Evolutionary conservation across 2,888 invertebrate genomes (phyloP).

Genomic region (Stictocephala bisonia): DNA sequence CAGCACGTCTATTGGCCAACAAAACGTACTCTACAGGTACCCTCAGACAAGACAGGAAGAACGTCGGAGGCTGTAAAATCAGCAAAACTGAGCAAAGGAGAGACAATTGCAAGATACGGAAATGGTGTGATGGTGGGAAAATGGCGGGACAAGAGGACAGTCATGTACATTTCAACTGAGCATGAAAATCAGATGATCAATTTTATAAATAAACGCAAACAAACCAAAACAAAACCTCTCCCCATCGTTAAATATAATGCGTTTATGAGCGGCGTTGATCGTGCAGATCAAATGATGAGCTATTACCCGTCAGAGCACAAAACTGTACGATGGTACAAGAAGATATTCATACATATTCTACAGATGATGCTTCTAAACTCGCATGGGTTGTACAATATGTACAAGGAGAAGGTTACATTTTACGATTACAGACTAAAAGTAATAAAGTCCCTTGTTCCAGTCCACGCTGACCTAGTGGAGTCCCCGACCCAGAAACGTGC

Average conservation of each 20-base stretch:
- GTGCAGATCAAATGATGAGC: no score
- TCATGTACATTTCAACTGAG: conserved; percentile 10
- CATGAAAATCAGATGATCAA: background rate
- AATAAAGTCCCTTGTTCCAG: conserved; percentile 7
- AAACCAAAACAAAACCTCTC: background rate
- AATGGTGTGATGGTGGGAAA: conserved; percentile 14
- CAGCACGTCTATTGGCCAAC: background rate
- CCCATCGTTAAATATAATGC: no score
- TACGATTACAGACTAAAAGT: conserved; percentile 17
- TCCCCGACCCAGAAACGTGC: background rate
- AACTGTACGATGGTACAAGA: conserved; percentile 8
- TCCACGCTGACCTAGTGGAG: background rate
- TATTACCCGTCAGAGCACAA: conserved; percentile 1
- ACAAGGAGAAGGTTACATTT: background rate
- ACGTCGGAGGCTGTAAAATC: background rate
- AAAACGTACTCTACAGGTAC: conserved; percentile 8
- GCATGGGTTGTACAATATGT: background rate
- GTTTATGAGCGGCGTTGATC: no score
- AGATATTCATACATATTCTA: conserved; percentile 4
- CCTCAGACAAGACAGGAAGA: background rate
- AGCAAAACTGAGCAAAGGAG: background rate
- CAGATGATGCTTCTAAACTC: conserved; percentile 20
- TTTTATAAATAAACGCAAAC: background rate
- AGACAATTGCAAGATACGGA: conserved; percentile 7
- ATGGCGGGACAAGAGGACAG: conserved; percentile 5